Base-by-base conservation (phyloP, 2,113 vertebrate species). In the Brachyhypopomus gauderio region DNA sequence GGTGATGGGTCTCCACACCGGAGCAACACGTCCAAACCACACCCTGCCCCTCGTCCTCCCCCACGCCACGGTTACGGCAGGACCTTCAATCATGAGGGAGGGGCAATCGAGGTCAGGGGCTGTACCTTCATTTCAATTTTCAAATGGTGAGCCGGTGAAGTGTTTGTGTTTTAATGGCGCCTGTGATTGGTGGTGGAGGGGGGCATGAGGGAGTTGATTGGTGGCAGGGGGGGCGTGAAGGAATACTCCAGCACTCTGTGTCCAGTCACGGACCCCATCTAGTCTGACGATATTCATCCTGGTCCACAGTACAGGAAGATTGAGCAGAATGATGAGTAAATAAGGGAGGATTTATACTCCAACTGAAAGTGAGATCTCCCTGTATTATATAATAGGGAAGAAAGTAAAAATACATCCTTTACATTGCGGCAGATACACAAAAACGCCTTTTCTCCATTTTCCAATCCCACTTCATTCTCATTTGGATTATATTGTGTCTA, bases 111-210 rank as follows among this genome's bases (percentile, higher is more conserved):
- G 66, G 72, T 5, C 45, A 22, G 62, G 78, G 60, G 48, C 56
- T 7, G 34, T 3, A 27, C 27, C 22, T 81, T 81, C 62, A 85
- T 58, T 52, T 64, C 4, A 9, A 17, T 38, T 45, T 71, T 74
- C 60, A 69, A 78, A 14, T 52, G 45, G 59, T 25, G 55, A 58
- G 60, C 69, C 22, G 12, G 72, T 36, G 38, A 62, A 78, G 4
- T 70, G 63, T 60, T 82, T 82, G 71, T 27, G 60, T 82, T 85
- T 85, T 74, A 78, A 74, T 79, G 76, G 1, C 45, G 45, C 45
- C 45, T 52, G 45, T 12, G 45, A 52, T 14, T 14, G 59, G 62
- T n/a, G 41, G 70, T 25, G n/a, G n/a, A n/a, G n/a, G n/a, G n/a
- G n/a, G n/a, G n/a, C n/a, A n/a, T n/a, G n/a, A n/a, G n/a, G n/a